These are phyloP conservation scores for Strix occidentalis DNA, from an alignment of 2,797 vertebrate genomes.

Conservation along the genomic window DNA sequence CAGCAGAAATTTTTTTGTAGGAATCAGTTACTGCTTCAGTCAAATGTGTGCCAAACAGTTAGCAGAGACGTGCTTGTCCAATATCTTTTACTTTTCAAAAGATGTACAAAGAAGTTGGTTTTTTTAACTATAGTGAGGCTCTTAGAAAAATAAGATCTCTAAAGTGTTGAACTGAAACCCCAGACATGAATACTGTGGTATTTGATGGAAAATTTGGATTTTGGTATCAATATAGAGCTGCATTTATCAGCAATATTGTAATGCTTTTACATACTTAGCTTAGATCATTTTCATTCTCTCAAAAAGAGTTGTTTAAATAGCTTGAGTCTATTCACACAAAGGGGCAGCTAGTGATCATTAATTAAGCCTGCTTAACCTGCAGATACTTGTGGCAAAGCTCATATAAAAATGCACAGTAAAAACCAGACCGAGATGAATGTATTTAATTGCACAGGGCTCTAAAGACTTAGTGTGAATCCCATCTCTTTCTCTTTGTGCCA, in stretches of 20 bases:
- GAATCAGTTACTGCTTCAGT: neutral
- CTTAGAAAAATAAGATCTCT: neutral
- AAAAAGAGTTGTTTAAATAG: neutral
- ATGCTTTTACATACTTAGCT: neutral
- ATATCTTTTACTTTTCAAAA: neutral
- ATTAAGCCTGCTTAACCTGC: neutral
- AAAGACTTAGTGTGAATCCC: neutral
- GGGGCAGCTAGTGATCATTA: neutral
- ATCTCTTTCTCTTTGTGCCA: neutral
- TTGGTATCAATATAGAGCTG: neutral
- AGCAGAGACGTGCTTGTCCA: neutral
- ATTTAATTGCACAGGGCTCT: neutral
- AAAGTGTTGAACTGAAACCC: neutral
- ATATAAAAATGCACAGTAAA: neutral
- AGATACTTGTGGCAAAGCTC: neutral
- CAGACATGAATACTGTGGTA: accelerated
- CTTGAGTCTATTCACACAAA: neutral
- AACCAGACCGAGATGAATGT: neutral
- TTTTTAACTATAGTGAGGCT: neutral
- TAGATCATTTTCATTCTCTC: neutral
- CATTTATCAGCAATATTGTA: neutral
- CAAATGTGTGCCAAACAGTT: neutral
- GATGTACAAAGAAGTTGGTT: accelerated
- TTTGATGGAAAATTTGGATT: neutral
- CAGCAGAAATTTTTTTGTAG: neutral